Conservation (phyloP, 2,888 invertebrate genomes). For the Tenthredo notha region DNA sequence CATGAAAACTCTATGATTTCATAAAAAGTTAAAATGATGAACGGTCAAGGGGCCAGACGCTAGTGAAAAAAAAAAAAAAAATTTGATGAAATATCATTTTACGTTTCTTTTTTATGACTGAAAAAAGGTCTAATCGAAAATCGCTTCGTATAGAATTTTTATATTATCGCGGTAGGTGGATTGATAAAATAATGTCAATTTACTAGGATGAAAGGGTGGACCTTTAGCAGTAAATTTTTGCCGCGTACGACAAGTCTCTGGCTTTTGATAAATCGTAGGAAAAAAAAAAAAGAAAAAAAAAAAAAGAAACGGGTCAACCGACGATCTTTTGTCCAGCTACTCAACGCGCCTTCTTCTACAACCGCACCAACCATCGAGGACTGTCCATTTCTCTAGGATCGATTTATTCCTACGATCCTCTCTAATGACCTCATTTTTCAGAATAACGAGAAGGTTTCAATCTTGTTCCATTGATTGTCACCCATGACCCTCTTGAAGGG, state of each 20-base stretch:
- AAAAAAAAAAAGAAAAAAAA: neutral
- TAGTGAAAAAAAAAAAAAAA: too few relatives aligned
- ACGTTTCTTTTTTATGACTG: neutral
- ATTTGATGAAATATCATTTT: neutral
- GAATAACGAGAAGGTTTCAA: constrained; percentile 16
- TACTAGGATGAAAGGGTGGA: too few relatives aligned
- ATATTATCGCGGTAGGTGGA: neutral
- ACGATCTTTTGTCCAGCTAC: neutral
- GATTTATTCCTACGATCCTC: constrained; percentile 9
- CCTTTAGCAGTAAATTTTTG: neutral
- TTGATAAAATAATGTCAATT: neutral
- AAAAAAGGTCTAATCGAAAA: neutral
- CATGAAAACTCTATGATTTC: neutral
- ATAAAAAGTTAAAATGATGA: neutral
- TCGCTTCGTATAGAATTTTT: neutral
- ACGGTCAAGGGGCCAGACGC: too few relatives aligned
- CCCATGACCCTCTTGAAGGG: neutral
- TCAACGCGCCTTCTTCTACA: neutral
- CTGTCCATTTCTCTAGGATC: constrained; percentile 15
- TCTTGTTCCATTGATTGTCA: neutral
- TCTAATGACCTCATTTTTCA: constrained; percentile 14
- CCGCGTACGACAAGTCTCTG: neutral
- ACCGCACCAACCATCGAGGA: neutral
- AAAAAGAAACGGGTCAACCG: neutral
- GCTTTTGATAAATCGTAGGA: neutral